Evolutionary conservation across 2,113 vertebrate genomes (phyloP).

Genomic region (Stegastes partitus): DNA sequence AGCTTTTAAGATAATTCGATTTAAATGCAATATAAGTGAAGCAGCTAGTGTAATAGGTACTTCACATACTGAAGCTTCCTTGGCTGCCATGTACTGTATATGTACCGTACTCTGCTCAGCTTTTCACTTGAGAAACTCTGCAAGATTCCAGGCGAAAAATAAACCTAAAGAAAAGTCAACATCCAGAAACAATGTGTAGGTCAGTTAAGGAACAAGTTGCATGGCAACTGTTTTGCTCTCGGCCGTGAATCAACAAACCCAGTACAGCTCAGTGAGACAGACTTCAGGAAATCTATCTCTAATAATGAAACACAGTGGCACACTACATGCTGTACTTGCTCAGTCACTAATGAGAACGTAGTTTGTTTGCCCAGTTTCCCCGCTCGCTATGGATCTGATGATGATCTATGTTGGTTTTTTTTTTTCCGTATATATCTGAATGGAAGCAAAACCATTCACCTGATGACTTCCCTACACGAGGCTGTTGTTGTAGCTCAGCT

Average conservation of each 20-base stretch:
- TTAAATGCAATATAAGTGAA: conserved; percentile 45
- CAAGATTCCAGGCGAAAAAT: not conserved
- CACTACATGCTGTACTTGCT: not conserved
- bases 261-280: no score
- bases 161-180: not conserved
- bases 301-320: not conserved
- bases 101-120: not conserved
- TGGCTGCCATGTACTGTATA: not conserved
- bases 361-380: not conserved
- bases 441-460: not conserved
- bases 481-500: conserved; percentile 12
- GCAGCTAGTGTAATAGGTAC: conserved; percentile 6
- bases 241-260: no score
- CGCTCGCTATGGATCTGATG: not conserved
- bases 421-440: not conserved
- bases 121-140: conserved; percentile 1
- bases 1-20: conserved; percentile 51
- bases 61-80: not conserved
- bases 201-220: not conserved
- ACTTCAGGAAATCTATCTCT: not conserved
- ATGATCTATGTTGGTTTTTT: not conserved
- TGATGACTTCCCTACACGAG: conserved; percentile 6
- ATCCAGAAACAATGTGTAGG: not conserved
- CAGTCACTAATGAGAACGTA: not conserved
- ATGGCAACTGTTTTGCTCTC: not conserved